These are phyloP conservation scores for Popillia japonica DNA, from an alignment of 1,140 invertebrate genomes.

Conservation along the genomic window DNA sequence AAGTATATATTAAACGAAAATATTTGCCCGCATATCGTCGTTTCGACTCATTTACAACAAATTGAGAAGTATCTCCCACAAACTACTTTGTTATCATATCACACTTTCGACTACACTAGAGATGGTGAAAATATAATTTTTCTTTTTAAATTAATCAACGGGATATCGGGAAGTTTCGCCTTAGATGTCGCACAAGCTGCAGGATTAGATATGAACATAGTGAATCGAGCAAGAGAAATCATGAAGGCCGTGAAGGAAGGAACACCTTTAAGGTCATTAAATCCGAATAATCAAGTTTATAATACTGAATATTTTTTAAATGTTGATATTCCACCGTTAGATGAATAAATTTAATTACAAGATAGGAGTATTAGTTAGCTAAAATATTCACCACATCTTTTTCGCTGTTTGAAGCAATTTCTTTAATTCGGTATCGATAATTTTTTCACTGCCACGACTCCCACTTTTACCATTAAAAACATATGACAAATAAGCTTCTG, in stretches of 20 bases:
- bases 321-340: constrained; percentile 17
- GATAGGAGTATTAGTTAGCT: too few relatives aligned
- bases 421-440: constrained; percentile 37
- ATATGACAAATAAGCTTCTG: constrained; percentile 50
- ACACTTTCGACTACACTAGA: constrained; percentile 52
- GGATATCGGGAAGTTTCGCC: constrained; percentile 53
- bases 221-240: constrained; percentile 49
- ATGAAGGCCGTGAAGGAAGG: constrained; percentile 47
- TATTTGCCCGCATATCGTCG: constrained; percentile 76
- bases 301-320: constrained; percentile 21
- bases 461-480: constrained; percentile 4
- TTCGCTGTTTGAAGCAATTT: constrained; percentile 38
- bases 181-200: constrained; percentile 50
- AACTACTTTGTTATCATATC: constrained; percentile 69
- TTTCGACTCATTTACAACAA: constrained; percentile 80
- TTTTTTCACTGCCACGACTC: not conserved
- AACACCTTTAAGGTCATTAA: constrained; percentile 24
- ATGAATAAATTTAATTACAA: constrained; percentile 22
- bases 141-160: constrained; percentile 54
- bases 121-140: constrained; percentile 50
- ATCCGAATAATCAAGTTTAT: not conserved
- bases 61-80: constrained; percentile 69
- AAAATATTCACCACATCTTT: constrained; percentile 37
- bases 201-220: constrained; percentile 48
- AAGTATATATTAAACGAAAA: constrained; percentile 67